A percentile compares a stretch with the other conserved stretches of the same genome.
Conservation (phyloP, 2,888 invertebrate species). For the Carcina quercana region DNA sequence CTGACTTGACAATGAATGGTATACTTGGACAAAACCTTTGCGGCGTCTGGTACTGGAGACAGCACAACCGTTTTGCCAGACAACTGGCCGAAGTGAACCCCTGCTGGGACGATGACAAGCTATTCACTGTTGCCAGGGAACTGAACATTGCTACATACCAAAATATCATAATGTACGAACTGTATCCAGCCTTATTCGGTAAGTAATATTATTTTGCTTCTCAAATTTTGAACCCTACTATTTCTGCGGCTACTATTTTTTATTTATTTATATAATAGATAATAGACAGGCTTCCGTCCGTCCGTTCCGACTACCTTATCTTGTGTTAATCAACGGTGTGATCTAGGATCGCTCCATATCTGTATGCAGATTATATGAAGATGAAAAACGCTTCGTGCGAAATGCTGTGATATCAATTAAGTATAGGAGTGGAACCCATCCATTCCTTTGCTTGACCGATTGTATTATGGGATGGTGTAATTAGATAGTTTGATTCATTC, state of each 20-base stretch:
- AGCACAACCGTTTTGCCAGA: slow-evolving; percentile 86
- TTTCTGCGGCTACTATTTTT: background rate
- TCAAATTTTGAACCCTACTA: background rate
- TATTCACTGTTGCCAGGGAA: slow-evolving; percentile 84
- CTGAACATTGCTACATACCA: slow-evolving; percentile 84
- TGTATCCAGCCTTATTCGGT: slow-evolving; percentile 83
- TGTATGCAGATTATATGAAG: too few species aligned
- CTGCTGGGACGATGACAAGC: slow-evolving; percentile 88
- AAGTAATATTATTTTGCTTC: slow-evolving; percentile 37
- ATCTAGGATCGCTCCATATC: too few species aligned
- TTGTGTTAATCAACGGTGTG: too few species aligned
- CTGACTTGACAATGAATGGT: slow-evolving; percentile 11
- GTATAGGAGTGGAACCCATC: too few species aligned
- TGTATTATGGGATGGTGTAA: too few species aligned
- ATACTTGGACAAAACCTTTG: slow-evolving; percentile 24
- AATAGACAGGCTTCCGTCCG: too few species aligned
- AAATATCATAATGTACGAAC: slow-evolving; percentile 86
- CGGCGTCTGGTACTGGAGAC: slow-evolving; percentile 55
- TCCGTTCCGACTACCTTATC: too few species aligned
- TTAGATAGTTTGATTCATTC: too few species aligned
- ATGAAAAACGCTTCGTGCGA: too few species aligned
- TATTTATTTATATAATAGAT: background rate
- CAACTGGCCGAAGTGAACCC: slow-evolving; percentile 81
- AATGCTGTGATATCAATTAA: too few species aligned
- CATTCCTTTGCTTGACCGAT: too few species aligned